These are phyloP conservation scores for Lasioglossum zephyrum DNA, from an alignment of 2,888 invertebrate genomes.

Conservation along the genomic window DNA sequence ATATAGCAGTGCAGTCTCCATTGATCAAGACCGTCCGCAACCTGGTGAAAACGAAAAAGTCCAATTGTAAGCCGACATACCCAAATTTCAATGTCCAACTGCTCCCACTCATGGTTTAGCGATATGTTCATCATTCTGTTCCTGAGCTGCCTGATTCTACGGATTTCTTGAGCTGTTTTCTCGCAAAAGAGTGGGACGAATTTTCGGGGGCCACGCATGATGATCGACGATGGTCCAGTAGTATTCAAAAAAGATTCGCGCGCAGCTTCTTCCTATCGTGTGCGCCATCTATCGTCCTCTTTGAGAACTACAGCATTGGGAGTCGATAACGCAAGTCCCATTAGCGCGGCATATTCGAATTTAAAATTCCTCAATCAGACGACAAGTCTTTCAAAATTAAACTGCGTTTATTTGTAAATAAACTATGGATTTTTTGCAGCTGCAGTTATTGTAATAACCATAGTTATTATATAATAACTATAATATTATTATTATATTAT, in stretches of 20 bases:
- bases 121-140: constrained; percentile 72
- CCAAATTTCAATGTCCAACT: constrained; percentile 78
- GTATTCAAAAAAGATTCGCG: constrained; percentile 52
- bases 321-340: constrained; percentile 37
- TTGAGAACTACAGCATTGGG: not conserved
- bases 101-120: constrained; percentile 78
- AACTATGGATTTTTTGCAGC: not conserved
- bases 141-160: constrained; percentile 56
- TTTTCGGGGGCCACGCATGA: constrained; percentile 47
- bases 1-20: not conserved
- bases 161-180: constrained; percentile 39
- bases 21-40: not conserved
- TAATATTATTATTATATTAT: too few species aligned
- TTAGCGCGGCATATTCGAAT: constrained; percentile 21
- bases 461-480: too few species aligned
- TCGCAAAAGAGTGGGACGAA: not conserved
- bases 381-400: not conserved
- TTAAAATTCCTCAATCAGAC: rapidly evolving
- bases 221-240: constrained; percentile 18
- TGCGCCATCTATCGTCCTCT: constrained; percentile 1
- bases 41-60: not conserved
- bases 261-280: not conserved
- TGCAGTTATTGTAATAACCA: too few species aligned
- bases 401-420: not conserved
- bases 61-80: constrained; percentile 68